phyloP scores from a whole-genome alignment of 2,888 invertebrate genomes.

The Toxonevra muliebris region DNA sequence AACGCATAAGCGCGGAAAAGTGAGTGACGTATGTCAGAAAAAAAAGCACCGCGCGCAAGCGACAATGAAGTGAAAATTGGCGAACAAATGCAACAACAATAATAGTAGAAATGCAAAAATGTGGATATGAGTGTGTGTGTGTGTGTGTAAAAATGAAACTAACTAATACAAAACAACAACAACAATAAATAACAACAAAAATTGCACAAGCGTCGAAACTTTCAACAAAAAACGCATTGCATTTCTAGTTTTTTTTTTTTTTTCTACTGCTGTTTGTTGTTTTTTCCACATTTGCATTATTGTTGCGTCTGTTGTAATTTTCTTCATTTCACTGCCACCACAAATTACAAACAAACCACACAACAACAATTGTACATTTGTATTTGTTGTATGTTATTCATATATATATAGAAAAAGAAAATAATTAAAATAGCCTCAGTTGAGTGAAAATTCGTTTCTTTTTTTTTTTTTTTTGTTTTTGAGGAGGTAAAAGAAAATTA shows the following conservation, averaged over 20 bases:
- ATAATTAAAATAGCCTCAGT: background rate
- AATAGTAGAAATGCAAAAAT: background rate
- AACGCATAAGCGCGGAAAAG: conserved; percentile 12
- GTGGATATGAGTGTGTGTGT: background rate
- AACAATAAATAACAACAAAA: no score
- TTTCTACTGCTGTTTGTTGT: background rate
- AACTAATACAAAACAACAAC: no score
- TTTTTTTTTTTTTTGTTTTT: conserved; percentile 1
- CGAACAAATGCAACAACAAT: conserved; percentile 33
- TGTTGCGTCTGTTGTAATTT: background rate
- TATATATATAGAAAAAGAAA: no score
- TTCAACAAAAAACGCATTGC: background rate
- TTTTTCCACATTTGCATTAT: conserved; percentile 8
- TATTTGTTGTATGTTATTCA: background rate
- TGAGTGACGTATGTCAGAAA: conserved; percentile 16
- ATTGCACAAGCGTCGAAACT: background rate
- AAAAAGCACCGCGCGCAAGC: background rate
- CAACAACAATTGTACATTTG: background rate
- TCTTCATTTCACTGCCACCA: conserved; percentile 10
- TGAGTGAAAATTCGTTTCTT: background rate
- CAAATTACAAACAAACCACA: background rate
- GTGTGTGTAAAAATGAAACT: background rate
- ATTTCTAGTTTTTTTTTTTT: conserved; percentile 3
- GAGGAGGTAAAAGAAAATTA: background rate
- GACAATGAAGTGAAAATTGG: conserved; percentile 55